These are phyloP conservation scores for Gymnodraco acuticeps DNA, from an alignment of 2,797 vertebrate genomes.

Conservation along the genomic window DNA sequence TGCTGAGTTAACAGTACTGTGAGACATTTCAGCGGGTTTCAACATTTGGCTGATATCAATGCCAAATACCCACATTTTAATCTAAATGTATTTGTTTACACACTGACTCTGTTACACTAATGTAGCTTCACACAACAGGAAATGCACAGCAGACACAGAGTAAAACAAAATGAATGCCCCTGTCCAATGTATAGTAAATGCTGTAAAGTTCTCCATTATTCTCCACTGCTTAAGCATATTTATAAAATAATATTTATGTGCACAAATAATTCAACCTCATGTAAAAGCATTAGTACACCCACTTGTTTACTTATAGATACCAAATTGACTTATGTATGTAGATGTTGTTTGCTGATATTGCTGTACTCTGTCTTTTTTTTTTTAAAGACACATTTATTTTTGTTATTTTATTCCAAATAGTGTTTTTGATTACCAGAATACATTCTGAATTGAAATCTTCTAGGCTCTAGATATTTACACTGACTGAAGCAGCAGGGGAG, in stretches of 20 bases:
- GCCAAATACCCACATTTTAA: slow-evolving; percentile 9
- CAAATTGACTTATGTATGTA: slow-evolving; percentile 12
- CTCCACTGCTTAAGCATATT: neutral
- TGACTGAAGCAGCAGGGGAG: neutral
- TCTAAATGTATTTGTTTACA: slow-evolving; percentile 25
- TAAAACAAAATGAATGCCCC: neutral
- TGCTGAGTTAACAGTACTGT: slow-evolving; percentile 48
- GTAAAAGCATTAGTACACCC: neutral
- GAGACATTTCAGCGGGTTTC: slow-evolving; percentile 29
- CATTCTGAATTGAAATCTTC: slow-evolving; percentile 33
- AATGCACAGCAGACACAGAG: slow-evolving; percentile 15
- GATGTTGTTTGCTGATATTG: slow-evolving; percentile 21
- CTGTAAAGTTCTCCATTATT: neutral
- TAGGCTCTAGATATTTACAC: neutral
- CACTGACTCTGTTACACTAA: slow-evolving; percentile 4
- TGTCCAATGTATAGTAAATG: neutral
- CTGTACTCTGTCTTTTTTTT: neutral
- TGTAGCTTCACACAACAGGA: slow-evolving; percentile 9
- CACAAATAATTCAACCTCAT: neutral
- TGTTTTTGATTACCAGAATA: slow-evolving; percentile 57
- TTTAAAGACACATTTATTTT: slow-evolving; percentile 6
- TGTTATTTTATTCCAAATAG: neutral
- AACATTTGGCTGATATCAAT: slow-evolving; percentile 30
- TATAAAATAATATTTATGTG: slow-evolving; percentile 1
- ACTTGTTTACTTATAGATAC: slow-evolving; percentile 5